Evolutionary conservation across 53 echinoderm and acorn worm species (phyloP).

Genomic region (Crossaster papposus): DNA sequence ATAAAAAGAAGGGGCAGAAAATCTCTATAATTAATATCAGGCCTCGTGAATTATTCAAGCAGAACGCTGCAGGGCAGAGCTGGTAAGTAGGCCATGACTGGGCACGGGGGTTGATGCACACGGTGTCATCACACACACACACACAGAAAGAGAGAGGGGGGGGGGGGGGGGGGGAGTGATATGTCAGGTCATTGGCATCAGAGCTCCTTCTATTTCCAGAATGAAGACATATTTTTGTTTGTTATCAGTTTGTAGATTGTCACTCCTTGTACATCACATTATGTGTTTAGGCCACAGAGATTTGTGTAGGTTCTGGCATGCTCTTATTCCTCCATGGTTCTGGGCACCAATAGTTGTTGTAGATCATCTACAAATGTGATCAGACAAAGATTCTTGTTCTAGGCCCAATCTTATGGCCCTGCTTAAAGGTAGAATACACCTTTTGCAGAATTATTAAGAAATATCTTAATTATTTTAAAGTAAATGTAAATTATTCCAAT

Average conservation of each 20-base stretch:
- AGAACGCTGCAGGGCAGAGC: neutral
- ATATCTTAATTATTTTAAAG: no score
- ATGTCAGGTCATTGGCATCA: conserved; percentile 7
- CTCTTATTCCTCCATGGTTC: no score
- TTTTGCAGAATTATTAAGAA: no score
- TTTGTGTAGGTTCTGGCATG: neutral
- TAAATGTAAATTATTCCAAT: no score
- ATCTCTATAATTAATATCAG: neutral
- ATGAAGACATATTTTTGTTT: neutral
- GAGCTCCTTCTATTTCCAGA: neutral
- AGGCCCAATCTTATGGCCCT: no score
- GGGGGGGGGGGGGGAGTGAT: no score
- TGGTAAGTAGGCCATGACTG: neutral
- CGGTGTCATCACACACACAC: conserved; percentile 7
- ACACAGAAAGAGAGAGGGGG: no score
- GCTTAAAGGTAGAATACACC: no score
- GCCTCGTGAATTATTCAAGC: conserved; percentile 1
- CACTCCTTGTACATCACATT: neutral
- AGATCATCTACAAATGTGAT: no score
- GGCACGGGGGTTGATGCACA: conserved; percentile 25
- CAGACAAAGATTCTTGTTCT: no score
- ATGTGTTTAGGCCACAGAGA: neutral
- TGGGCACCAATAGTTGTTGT: no score
- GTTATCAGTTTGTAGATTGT: neutral
- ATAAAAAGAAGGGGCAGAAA: neutral